Percentiles rank a stretch among this genome's conserved stretches.
These are phyloP conservation scores for Amblyopsis rosae DNA, from an alignment of 2,113 vertebrate species.

Conservation along the genomic window DNA sequence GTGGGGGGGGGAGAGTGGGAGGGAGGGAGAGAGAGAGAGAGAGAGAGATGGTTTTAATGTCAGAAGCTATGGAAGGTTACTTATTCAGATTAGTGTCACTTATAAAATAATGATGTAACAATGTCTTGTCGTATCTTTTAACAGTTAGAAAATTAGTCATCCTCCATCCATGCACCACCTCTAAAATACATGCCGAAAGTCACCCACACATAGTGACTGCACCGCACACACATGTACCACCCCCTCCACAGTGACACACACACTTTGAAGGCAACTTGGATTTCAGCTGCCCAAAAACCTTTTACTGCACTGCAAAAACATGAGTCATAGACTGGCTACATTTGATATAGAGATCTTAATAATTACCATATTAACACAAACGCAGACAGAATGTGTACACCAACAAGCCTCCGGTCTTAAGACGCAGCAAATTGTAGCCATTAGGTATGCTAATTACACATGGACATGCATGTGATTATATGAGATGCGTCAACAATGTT, in stretches of 20 bases:
- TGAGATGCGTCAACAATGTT: slow-evolving; percentile 68
- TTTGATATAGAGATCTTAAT: slow-evolving; percentile 47
- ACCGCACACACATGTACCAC: slow-evolving; percentile 4
- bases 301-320: slow-evolving; percentile 59
- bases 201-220: slow-evolving; percentile 46
- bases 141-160: slow-evolving; percentile 8
- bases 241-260: slow-evolving; percentile 7
- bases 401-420: no score
- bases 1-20: slow-evolving; percentile 19
- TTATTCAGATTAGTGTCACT: slow-evolving; percentile 4
- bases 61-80: neutral
- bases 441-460: slow-evolving; percentile 15
- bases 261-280: slow-evolving; percentile 38
- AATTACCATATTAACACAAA: slow-evolving; percentile 28
- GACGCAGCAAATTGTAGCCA: neutral
- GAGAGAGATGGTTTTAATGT: neutral
- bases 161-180: slow-evolving; percentile 23
- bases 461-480: slow-evolving; percentile 50
- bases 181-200: slow-evolving; percentile 40
- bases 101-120: neutral
- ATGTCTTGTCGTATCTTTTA: neutral
- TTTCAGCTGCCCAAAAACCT: slow-evolving; percentile 38
- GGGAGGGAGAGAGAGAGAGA: slow-evolving; percentile 6
- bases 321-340: slow-evolving; percentile 71
- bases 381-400: neutral